phyloP scores from a whole-genome alignment of 2,113 vertebrate species.

The Carassius gibelio region DNA sequence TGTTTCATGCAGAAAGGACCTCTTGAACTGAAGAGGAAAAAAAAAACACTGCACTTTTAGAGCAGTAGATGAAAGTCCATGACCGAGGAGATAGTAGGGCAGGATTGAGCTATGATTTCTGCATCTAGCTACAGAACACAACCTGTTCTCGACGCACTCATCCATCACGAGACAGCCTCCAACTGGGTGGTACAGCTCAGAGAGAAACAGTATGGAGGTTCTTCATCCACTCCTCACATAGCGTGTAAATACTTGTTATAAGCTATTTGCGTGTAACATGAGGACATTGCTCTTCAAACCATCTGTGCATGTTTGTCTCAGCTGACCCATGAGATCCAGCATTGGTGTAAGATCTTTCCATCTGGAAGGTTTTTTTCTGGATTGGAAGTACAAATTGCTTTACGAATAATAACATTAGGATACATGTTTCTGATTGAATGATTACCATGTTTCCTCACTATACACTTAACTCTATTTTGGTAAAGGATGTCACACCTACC shows the following conservation, averaged over 20 bases:
- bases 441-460: background rate
- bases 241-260: conserved; percentile 28
- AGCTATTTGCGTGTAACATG: background rate
- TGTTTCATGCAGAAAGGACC: background rate
- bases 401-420: background rate
- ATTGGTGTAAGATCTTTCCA: background rate
- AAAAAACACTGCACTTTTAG: background rate
- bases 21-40: conserved; percentile 7
- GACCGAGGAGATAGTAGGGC: conserved; percentile 14
- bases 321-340: background rate
- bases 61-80: conserved; percentile 18
- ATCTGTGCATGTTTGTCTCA: conserved; percentile 32
- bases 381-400: background rate
- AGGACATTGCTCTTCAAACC: conserved; percentile 19
- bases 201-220: conserved; percentile 14
- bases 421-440: background rate
- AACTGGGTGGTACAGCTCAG: conserved; percentile 14
- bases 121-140: conserved; percentile 14
- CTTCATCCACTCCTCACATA: conserved; percentile 10
- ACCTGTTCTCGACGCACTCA: conserved; percentile 49
- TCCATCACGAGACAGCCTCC: conserved; percentile 49
- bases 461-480: background rate
- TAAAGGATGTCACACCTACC: background rate
- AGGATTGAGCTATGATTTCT: conserved; percentile 6
- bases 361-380: conserved; percentile 22